Conservation (phyloP, 2,888 invertebrate species). For the Cataglyphis albicans region DNA sequence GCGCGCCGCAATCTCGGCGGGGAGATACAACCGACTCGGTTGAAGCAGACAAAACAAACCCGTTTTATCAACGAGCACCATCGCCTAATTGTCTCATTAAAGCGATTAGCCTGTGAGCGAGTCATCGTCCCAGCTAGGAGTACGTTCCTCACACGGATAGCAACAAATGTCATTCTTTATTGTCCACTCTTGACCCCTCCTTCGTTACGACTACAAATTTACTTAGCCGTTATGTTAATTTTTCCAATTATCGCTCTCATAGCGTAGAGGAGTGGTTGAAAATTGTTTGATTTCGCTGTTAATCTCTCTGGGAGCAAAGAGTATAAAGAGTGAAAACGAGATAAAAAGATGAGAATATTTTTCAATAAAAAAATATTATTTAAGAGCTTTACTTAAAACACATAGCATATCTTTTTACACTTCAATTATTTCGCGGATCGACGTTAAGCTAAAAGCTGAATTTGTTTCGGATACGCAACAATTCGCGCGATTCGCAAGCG, state of each 20-base stretch:
- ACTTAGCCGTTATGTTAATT: background rate
- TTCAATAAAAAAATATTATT: background rate
- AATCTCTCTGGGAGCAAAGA: background rate
- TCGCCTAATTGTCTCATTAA: conserved; percentile 81
- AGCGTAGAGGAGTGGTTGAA: background rate
- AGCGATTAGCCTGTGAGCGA: conserved; percentile 64
- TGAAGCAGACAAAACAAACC: conserved; percentile 80
- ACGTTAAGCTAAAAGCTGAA: background rate
- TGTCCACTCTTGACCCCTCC: background rate
- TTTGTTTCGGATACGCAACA: background rate
- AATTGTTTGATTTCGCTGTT: background rate
- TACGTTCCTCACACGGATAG: conserved; percentile 39
- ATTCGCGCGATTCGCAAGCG: background rate
- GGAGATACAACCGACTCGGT: conserved; percentile 38
- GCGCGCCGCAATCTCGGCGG: conserved; percentile 59
- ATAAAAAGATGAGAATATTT: background rate
- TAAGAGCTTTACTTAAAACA: background rate
- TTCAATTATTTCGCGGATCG: background rate
- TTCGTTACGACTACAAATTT: background rate
- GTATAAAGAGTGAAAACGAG: background rate
- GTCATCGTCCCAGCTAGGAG: background rate
- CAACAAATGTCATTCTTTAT: conserved; percentile 12
- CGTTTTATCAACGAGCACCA: conserved; percentile 78
- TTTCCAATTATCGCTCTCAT: background rate
- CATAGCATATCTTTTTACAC: background rate